Base-by-base conservation (phyloP, 2,888 invertebrate genomes). In the Tinea semifulvella region DNA sequence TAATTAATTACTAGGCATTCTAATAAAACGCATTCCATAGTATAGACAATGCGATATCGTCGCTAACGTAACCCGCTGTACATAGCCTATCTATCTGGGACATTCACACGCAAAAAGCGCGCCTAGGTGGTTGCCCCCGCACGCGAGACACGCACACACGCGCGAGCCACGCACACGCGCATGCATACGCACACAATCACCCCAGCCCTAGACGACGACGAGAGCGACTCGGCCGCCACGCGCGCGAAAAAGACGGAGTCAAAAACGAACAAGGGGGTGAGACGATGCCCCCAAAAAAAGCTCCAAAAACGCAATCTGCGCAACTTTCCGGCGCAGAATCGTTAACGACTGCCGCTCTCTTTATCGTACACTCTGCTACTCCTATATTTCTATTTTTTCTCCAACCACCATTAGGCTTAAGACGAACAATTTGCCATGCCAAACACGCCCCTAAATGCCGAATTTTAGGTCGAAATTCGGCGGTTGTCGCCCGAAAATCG, bases 321-420 rank as follows among this genome's bases (percentile, higher is more conserved):
- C 82, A 82, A 81, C 81, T 80, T 81, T 70, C 77, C 80, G 72
- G 82, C 82, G 82, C 82, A 82, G 79, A 82, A 82, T 82, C 81
- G 82, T 81, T 82, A 82, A 77, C 79, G 75, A 79, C 75, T 76
- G 72, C 72, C 66, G 73, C 74, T 77, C 80, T 80, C 79, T 80
- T 79, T 80, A 80, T 77, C 79, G 74, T 77, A 64, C 72, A 68
- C 68, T 69, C 70, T 64, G 69, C 72, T 74, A 73, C 77, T 77
- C 76, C 77, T 80, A 80, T 80, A 79, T 79, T 80, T 79, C 77
- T 79, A 80, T 79, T 80, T 80, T 80, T 80, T 79, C 79, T 79
- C 67, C 68, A 60, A 57, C 68, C 49, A 55, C 73, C 55, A 70
- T 74, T 71, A 68, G 77, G 62, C 80, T 64, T 79, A 80, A 79